Conservation (phyloP, 2,113 vertebrate species). For the Tor tambroides region DNA sequence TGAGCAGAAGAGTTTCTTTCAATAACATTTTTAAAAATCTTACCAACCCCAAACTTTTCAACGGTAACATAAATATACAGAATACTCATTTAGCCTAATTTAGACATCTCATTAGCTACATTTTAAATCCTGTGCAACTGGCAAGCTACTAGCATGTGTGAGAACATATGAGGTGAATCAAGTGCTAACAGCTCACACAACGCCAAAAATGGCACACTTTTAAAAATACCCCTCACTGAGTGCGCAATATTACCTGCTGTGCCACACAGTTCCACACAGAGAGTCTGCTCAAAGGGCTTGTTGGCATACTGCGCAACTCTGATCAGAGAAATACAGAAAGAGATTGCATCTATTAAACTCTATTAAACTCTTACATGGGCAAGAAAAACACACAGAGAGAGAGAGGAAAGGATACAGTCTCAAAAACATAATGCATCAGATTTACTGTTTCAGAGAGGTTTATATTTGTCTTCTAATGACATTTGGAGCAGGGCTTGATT, state of each 20-base stretch:
- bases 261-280: slow-evolving; percentile 93
- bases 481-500: slow-evolving; percentile 16
- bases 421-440: slow-evolving; percentile 32
- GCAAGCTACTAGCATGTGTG: slow-evolving; percentile 28
- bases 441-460: slow-evolving; percentile 5
- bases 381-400: slow-evolving; percentile 5
- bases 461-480: slow-evolving; percentile 4
- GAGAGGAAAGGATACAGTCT: background rate
- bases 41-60: background rate
- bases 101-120: background rate
- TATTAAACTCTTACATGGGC: background rate
- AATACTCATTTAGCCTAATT: background rate
- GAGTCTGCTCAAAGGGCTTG: slow-evolving; percentile 88
- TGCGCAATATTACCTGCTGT: slow-evolving; percentile 87
- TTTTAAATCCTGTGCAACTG: background rate
- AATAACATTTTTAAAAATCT: background rate
- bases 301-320: slow-evolving; percentile 77
- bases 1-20: background rate
- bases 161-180: slow-evolving; percentile 21
- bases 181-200: background rate
- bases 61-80: background rate
- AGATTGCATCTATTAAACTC: slow-evolving; percentile 19
- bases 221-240: slow-evolving; percentile 34
- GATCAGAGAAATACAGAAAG: slow-evolving; percentile 49
- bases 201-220: background rate